Evolutionary conservation across 1,140 invertebrate genomes (phyloP), one percentile per base, ranked within the genome.

Genomic region (Bombus difficillimus): DNA sequence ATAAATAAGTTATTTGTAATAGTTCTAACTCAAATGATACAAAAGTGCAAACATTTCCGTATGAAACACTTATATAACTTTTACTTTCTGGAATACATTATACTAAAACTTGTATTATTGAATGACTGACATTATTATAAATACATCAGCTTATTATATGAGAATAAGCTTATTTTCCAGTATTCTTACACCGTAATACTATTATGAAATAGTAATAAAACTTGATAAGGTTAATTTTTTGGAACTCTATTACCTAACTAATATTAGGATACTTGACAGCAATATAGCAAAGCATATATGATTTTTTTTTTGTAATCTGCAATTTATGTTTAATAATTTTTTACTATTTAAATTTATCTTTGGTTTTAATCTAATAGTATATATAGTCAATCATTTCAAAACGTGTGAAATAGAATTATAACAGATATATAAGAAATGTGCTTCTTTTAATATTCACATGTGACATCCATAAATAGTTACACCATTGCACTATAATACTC

Each of bases 321-420:
- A 15, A 74, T 82, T 82, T 41, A 75, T 68, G n/a, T 59, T 62
- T 39, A 87, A 78, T 69, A 85, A 76, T 84, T 89, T 78, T 34
- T 59, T 47, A 76, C 15, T 77, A 68, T 22, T 59, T 43, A 64
- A 37, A 43, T 59, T 53, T 75, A 13, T 89, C 80, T 89, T 90
- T 89, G 85, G 81, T 90, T 87, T 86, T 62, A 69, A 83, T 47
- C 43, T 75, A 89, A 77, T 62, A 5, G 41, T 86, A 72, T 39
- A 82, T 75, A 15, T 64, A 81, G 22, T 68, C 15, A 79, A 86
- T 59, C 53, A 59, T 78, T 47, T 43, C 18, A 81, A 72, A 78
- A 86, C 8, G 57, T 68, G 32, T 77, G 47, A 86, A 77, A 66
- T 69, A 78, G 32, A 85, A n/a, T 87, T 62, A n/a, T 72, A 43